Base-by-base conservation (phyloP, 23 tunicate genomes). In the Trididemnum miniatum region DNA sequence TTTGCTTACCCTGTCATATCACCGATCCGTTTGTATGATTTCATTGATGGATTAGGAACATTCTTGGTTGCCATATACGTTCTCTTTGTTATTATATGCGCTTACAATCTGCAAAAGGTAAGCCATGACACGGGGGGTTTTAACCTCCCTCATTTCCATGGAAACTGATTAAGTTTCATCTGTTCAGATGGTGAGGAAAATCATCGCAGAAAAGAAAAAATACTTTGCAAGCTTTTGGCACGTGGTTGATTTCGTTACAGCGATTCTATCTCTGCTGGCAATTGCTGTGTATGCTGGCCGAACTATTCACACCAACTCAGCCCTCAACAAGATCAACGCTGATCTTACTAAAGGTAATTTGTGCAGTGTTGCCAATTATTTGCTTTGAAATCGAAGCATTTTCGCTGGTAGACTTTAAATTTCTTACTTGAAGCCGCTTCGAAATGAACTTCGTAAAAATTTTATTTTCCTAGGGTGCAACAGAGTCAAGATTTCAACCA, bases 1-100 rank as follows among this genome's bases (percentile, higher is more conserved):
- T 89, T 87, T 26, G 86, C 90, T 15, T 59, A 49, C 63, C 87
- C 83, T 20, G 59, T 50, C 1, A 85, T 91, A 2, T 44, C 81
- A 25, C 87, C 97, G 20, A 51, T 91, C 3, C 75, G 97, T 76
- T 38, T 91, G 80, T 91, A 82, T 69, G 97, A 91, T 34, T 91
- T 91, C 37, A 86, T 91, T 59, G 97, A 91, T 76, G 97, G 97
- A 33, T 81, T 77, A 69, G 97, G 97, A 27, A 52, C 51, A 18
- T 31, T 91, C 15, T 54, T 91, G 12, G 64, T 91, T 1, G 60
- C 65, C 26, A 69, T 85, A 1, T 86, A 91, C 32, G 51, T 85
- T 59, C 22, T 82, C 23, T 86, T 91, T 44, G 77, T 86, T 1
- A 5, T 91, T 15, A 87, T 86, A 1, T 59, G 86, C 12, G 71